Evolutionary conservation across 2,888 invertebrate genomes (phyloP).

Genomic region (Dasysyrphus albostriatus): DNA sequence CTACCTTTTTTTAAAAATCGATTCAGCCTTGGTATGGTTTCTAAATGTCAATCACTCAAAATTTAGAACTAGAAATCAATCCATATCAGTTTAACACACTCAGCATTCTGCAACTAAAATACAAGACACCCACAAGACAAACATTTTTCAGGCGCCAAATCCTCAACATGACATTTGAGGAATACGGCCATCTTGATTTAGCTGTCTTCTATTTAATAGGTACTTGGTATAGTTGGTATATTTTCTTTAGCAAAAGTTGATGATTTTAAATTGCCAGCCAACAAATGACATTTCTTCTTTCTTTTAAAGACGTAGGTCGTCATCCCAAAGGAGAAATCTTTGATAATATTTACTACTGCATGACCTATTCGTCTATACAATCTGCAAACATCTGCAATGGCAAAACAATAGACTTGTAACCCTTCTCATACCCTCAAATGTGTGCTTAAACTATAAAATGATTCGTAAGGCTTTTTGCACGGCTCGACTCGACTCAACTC

Average conservation of each 20-base stretch:
- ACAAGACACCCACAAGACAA: neutral
- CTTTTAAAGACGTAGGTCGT: neutral
- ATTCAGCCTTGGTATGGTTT: neutral
- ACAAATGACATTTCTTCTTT: conserved; percentile 13
- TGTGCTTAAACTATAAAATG: neutral
- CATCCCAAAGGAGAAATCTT: neutral
- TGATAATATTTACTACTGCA: conserved; percentile 66
- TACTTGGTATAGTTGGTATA: neutral
- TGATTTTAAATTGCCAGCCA: conserved; percentile 1
- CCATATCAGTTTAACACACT: neutral
- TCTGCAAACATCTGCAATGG: conserved; percentile 65
- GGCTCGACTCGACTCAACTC: neutral
- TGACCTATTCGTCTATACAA: conserved; percentile 44
- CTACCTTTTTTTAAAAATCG: neutral
- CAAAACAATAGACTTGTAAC: conserved; percentile 62
- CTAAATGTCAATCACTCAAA: neutral
- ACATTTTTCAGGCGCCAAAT: neutral
- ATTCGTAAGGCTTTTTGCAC: conserved; percentile 45
- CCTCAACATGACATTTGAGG: neutral
- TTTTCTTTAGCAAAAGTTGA: neutral
- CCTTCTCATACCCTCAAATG: conserved; percentile 4
- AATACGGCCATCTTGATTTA: conserved; percentile 11
- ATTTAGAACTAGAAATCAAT: neutral
- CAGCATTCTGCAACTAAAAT: neutral
- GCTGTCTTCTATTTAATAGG: neutral